These are phyloP conservation scores for Automeris io DNA, from an alignment of 2,888 invertebrate species.

Conservation along the genomic window DNA sequence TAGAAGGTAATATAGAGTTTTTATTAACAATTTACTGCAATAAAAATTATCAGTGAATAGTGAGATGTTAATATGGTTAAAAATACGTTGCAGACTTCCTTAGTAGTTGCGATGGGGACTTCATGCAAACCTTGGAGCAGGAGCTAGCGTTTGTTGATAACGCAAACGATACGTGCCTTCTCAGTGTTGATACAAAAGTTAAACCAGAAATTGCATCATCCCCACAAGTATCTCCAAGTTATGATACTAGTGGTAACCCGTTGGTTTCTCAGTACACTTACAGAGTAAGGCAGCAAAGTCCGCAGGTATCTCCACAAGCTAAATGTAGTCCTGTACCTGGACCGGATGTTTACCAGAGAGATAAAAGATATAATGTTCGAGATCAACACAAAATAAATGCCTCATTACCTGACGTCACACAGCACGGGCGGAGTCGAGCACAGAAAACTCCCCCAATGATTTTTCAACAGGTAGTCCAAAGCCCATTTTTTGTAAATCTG, in stretches of 20 bases:
- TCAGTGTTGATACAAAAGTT: constrained; percentile 48
- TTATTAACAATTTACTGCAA: constrained; percentile 6
- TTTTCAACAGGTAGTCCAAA: constrained; percentile 61
- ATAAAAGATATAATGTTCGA: constrained; percentile 48
- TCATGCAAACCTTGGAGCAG: constrained; percentile 74
- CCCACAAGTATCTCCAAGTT: constrained; percentile 49
- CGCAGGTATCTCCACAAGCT: constrained; percentile 25
- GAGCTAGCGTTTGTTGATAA: constrained; percentile 53
- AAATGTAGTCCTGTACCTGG: constrained; percentile 49
- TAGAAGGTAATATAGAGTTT: constrained; percentile 76
- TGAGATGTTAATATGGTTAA: constrained; percentile 8
- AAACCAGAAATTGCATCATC: constrained; percentile 37
- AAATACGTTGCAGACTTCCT: constrained; percentile 76
- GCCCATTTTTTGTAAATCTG: constrained; percentile 62
- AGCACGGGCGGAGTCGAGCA: constrained; percentile 37
- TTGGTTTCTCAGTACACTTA: constrained; percentile 57
- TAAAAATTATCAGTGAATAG: constrained; percentile 12
- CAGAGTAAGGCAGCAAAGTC: constrained; percentile 25
- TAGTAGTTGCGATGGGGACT: constrained; percentile 81
- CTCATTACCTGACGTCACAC: constrained; percentile 46
- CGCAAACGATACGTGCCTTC: constrained; percentile 35
- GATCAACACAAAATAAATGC: constrained; percentile 12
- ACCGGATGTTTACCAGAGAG: constrained; percentile 41
- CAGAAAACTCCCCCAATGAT: constrained; percentile 51
- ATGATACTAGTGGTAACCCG: constrained; percentile 50